Evolutionary conservation across 1,140 invertebrate genomes (phyloP).

Genomic region (Sesamia nonagrioides): DNA sequence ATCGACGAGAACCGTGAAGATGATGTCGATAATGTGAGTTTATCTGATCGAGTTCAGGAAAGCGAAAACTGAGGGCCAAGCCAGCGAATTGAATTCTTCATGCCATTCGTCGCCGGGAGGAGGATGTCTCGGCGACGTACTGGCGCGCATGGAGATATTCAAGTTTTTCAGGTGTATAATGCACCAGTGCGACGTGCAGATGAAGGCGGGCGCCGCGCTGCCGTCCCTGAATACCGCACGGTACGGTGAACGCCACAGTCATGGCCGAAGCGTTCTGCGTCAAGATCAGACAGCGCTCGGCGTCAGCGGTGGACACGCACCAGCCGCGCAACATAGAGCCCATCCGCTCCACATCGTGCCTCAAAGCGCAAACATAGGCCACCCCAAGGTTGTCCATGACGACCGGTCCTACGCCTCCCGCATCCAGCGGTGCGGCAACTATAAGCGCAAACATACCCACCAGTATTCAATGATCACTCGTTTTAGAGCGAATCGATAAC

Average conservation of each 20-base stretch:
- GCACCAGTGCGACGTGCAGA: conserved; percentile 93
- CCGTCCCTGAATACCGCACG: conserved; percentile 90
- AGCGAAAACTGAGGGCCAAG: conserved; percentile 92
- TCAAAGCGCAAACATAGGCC: conserved; percentile 57
- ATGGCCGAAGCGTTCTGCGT: conserved; percentile 93
- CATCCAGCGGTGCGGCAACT: too few species aligned
- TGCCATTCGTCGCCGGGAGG: conserved; percentile 96
- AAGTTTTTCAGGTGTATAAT: conserved; percentile 95
- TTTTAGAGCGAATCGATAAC: conserved; percentile 85
- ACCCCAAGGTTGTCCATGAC: too few species aligned
- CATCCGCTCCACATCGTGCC: conserved; percentile 59
- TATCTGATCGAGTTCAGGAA: conserved; percentile 95
- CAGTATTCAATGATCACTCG: conserved; percentile 88
- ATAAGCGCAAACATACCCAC: conserved; percentile 70
- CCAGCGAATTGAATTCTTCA: conserved; percentile 93
- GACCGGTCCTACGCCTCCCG: too few species aligned
- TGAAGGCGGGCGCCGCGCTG: conserved; percentile 90
- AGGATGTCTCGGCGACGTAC: conserved; percentile 96
- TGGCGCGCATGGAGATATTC: conserved; percentile 97
- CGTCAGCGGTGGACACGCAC: conserved; percentile 66
- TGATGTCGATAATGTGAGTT: conserved; percentile 91
- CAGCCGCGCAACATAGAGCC: conserved; percentile 71
- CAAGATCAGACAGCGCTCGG: conserved; percentile 89
- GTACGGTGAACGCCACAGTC: conserved; percentile 93
- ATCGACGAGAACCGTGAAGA: conserved; percentile 93